Evolutionary conservation across 1,140 invertebrate species (phyloP).

Genomic region (Brachionus calyciflorus): DNA sequence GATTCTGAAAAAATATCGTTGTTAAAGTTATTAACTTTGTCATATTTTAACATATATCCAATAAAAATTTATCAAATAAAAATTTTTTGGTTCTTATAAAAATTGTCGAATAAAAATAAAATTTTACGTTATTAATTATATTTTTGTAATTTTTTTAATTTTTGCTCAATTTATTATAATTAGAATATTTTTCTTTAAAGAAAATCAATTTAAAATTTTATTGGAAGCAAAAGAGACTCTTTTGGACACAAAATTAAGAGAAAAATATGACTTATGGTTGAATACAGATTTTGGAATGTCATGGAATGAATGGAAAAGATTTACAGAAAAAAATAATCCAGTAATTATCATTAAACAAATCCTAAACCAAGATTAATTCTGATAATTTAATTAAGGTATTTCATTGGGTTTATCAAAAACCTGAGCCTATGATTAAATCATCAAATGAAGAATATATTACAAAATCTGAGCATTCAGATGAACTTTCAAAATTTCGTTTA

Average conservation of each 20-base stretch:
- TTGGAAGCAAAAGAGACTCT: constrained; percentile 37
- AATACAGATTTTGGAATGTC: constrained; percentile 16
- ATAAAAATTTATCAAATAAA: no score
- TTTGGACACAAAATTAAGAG: constrained; percentile 4
- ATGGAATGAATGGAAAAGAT: constrained; percentile 30
- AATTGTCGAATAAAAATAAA: no score
- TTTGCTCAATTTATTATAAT: not conserved
- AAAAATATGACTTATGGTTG: constrained; percentile 34
- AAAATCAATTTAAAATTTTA: constrained; percentile 28
- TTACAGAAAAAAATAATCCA: constrained; percentile 17
- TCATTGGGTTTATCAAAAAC: constrained; percentile 27
- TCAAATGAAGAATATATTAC: not conserved
- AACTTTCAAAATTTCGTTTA: not conserved
- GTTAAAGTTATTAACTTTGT: no score
- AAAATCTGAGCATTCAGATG: not conserved
- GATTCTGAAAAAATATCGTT: no score
- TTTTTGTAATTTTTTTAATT: not conserved
- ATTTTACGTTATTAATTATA: no score
- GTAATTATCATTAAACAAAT: not conserved
- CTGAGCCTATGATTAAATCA: constrained; percentile 16
- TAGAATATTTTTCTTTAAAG: not conserved
- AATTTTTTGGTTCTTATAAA: no score
- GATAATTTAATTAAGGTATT: constrained; percentile 2
- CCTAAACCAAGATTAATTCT: not conserved
- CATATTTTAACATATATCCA: no score